Evolutionary conservation across 2,113 vertebrate species (phyloP), one percentile per base, ranked within the genome.

Genomic region (Myiozetetes cayanensis): DNA sequence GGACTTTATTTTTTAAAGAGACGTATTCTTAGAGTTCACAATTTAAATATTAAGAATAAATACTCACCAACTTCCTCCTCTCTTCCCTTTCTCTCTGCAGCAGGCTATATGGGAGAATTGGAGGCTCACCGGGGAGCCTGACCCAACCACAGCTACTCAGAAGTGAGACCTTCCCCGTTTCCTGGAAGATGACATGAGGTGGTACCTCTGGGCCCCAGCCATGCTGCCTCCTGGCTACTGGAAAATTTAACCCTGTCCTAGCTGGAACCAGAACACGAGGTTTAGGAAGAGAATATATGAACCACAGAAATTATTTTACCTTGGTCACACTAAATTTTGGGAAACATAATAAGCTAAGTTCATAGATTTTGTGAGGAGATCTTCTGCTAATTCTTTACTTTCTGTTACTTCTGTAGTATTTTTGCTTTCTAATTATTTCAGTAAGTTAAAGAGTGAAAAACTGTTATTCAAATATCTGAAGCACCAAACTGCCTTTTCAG

Each of bases 131-230:
- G 25, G 0, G 0, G 44, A 44, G 12, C 12, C 31, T 37, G 37
- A 33, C 12, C 0, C 16, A 24, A 25, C 9, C n/a, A 0, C 23
- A 44, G 27, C 5, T 37, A 16, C 27, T 37, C 0, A 1, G 27
- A 81, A 59, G 58, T 0, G 2, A 73, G 4, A 12, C 25, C 22
- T 66, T 37, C 37, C 24, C 22, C 6, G 8, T 20, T 39, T 37
- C 4, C 4, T 17, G 18, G 68, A 52, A 74, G 74, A 39, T 59
- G 5, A n/a, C 35, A 21, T 31, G 21, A 62, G 46, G 19, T 55
- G 12, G 4, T 15, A 8, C n/a, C 13, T 47, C 30, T 39, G 24
- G 6, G 17, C 30, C 24, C 20, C 25, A 14, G 17, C 30, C 28
- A 21, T 22, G 7, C 7, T 4, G 2, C 4, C 23, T 83, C 3